A percentile compares a stretch with the other conserved stretches of the same genome.
phyloP scores from a whole-genome alignment of 2,888 invertebrate species.

The Lasioglossum morio region DNA sequence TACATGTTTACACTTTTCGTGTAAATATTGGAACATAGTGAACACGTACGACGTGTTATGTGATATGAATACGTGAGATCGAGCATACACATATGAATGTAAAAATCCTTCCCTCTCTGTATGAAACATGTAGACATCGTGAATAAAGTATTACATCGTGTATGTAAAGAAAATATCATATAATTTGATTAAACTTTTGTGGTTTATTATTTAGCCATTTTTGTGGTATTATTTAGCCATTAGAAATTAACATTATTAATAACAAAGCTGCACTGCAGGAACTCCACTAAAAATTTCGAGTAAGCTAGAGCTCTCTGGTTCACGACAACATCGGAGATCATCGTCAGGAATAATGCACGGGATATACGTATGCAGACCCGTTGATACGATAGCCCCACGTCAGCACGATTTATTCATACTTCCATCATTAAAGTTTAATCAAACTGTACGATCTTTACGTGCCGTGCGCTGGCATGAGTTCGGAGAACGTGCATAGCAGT shows the following conservation, averaged over 20 bases:
- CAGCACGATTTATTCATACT: conserved; percentile 30
- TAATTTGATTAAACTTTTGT: background rate
- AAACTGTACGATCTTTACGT: conserved; percentile 48
- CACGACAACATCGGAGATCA: background rate
- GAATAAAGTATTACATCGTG: background rate
- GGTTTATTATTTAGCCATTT: background rate
- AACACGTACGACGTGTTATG: background rate
- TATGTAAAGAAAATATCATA: background rate
- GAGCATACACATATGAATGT: background rate
- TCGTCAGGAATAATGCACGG: background rate
- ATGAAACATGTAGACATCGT: too few relatives aligned
- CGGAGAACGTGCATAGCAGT: conserved; percentile 31
- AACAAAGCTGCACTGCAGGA: background rate
- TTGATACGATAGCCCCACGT: conserved; percentile 1
- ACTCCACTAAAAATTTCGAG: background rate
- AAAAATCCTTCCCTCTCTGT: background rate
- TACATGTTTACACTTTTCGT: background rate
- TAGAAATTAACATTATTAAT: background rate
- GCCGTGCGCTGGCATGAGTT: conserved; percentile 32
- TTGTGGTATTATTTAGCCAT: background rate
- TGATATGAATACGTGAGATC: background rate
- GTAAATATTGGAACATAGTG: background rate
- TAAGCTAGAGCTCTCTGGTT: background rate
- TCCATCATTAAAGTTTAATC: conserved; percentile 45
- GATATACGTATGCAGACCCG: conserved; percentile 3